Base-by-base conservation (phyloP, 2,113 vertebrate species). In the Microcebus jonahi region DNA sequence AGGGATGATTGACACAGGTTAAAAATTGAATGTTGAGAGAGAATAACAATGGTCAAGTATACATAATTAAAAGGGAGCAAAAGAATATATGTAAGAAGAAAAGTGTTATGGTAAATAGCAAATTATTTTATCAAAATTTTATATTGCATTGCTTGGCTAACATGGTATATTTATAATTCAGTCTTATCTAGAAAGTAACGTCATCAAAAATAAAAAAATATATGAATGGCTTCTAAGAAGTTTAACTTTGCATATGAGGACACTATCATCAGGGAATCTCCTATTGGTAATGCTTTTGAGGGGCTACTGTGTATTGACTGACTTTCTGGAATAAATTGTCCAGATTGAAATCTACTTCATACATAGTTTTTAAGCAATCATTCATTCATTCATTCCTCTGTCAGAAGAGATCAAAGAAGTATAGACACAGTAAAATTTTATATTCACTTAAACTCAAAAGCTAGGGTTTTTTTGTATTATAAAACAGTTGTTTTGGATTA, bases 261-360 rank as follows among this genome's bases (percentile, higher is more conserved):
- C 79, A 70, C n/a, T 80, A n/a, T 92, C 73, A 21, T 86, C 59
- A 85, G 21, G 23, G 45, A 81, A 94, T 87, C 39, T 92, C 81
- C n/a, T 77, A 76, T 48, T 81, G 70, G 95, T 48, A 67, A n/a
- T 84, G 79, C 55, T 50, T 77, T 70, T 86, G 1, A 48, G 42
- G 8, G 8, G 13, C 17, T 75, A 82, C 6, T 25, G 23, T 36
- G 3, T 61, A 50, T 67, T 59, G 21, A 45, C 45, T 71, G 31
- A 68, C n/a, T 80, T 93, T 88, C 57, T 89, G n/a, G 20, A 88
- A 70, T 89, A 94, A 73, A 84, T 83, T 93, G 27, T 68, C 45
- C 95, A 53, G 61, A 31, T 63, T 89, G 42, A 91, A 94, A 86
- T 79, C 57, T 11, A 90, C 48, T 61, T 95, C 21, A 86, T 59